phyloP scores from a whole-genome alignment of 2,888 invertebrate species.

The Drosophila recens region DNA sequence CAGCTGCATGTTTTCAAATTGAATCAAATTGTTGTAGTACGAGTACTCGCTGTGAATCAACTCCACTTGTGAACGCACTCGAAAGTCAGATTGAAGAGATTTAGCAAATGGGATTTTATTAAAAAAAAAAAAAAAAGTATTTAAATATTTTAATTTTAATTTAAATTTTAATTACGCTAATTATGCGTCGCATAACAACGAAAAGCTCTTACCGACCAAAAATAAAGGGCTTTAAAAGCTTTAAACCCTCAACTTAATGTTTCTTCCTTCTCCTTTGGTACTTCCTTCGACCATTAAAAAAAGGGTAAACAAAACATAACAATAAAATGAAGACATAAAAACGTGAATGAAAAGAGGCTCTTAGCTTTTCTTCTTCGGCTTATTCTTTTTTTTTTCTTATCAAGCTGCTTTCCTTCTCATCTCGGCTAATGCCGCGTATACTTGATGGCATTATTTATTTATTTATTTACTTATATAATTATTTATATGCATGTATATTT shows the following conservation, averaged over 20 bases:
- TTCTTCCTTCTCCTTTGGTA: not conserved
- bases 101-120: conserved; percentile 17
- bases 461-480: too few species aligned
- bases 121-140: conserved; percentile 1
- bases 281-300: conserved; percentile 3
- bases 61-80: not conserved
- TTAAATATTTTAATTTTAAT: conserved; percentile 21
- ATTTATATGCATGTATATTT: too few species aligned
- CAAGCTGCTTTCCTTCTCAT: not conserved
- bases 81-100: conserved; percentile 27
- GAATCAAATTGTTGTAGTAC: conserved; percentile 16
- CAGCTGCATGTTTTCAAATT: conserved; percentile 26
- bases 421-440: conserved; percentile 4
- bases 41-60: not conserved
- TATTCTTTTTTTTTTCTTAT: not conserved
- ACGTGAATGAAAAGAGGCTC: conserved; percentile 45
- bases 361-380: not conserved
- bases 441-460: not conserved
- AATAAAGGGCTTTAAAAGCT: conserved; percentile 8
- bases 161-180: conserved; percentile 55
- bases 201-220: conserved; percentile 25
- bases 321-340: conserved; percentile 57
- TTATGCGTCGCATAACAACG: conserved; percentile 38
- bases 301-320: conserved; percentile 31
- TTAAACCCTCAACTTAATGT: conserved; percentile 1